phyloP scores from a whole-genome alignment of 1,140 invertebrate genomes.

The Eueides isabella region DNA sequence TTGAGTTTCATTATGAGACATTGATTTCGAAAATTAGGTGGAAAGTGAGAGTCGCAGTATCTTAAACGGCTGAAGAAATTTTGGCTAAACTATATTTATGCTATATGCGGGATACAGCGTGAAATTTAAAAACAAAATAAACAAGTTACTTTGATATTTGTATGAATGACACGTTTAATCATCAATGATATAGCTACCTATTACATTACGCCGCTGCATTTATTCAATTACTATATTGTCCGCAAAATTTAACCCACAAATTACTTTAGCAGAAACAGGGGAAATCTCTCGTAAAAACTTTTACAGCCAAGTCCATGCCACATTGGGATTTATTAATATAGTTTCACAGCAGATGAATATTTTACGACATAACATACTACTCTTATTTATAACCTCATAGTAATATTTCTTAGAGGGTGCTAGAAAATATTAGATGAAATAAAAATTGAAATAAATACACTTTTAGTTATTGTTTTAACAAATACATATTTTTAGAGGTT shows the following conservation, averaged over 20 bases:
- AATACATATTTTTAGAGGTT: no score
- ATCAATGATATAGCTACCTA: background rate
- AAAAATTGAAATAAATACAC: no score
- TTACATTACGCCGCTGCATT: conserved; percentile 7
- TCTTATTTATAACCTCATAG: background rate
- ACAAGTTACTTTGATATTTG: background rate
- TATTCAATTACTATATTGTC: conserved; percentile 4
- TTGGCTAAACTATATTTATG: no score
- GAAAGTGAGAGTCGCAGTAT: no score
- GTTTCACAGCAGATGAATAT: conserved; percentile 17
- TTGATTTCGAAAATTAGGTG: no score
- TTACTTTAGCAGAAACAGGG: conserved; percentile 16
- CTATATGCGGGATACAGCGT: no score
- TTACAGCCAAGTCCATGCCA: conserved; percentile 13
- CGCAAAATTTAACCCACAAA: background rate
- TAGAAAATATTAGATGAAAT: background rate
- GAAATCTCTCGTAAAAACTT: conserved; percentile 25
- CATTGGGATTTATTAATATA: conserved; percentile 27
- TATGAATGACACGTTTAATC: background rate
- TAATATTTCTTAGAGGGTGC: background rate
- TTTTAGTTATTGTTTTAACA: no score
- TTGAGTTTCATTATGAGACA: no score
- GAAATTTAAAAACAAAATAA: no score
- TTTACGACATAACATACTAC: conserved; percentile 15
- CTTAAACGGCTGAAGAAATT: no score